Base-by-base conservation (phyloP, 2,113 vertebrate species). In the Calypte anna region DNA sequence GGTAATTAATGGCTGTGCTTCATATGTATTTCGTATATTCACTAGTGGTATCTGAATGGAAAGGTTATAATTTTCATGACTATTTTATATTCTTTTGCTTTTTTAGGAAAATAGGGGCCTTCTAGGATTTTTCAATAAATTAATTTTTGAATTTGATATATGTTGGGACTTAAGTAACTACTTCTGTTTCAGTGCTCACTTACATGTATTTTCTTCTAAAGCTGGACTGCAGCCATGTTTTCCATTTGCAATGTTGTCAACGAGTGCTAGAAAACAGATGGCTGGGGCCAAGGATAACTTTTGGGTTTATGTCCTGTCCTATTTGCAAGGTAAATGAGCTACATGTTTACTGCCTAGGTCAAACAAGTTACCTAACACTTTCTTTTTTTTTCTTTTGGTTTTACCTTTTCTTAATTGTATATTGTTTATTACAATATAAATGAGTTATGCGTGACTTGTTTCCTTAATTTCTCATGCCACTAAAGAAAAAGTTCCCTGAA, bases 211-310 rank as follows among this genome's bases (percentile, higher is more conserved):
- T 36, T 73, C 96, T 86, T 90, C 93, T 96, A 64, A 82, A 99
- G 99, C 96, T 99, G 98, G 99, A 99, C 97, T 99, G 99, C 97
- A 99, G 98, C 97, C 99, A 99, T 5, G 98, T 99, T 91, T 99
- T 99, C 98, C 99, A 99, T 93, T 98, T 99, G 92, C 99, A 99
- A 93, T 99, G 99, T 92, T 99, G 99, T 93, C 98, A 98, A 2
- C 98, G 99, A 74, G 99, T 99, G 61, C 98, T 99, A 77, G 99
- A 99, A 94, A 99, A 99, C 94, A 98, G 99, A 88, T 99, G 99
- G 99, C 98, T 99, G 44, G 99, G 99, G 44, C 99, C 99, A 63
- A 98, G 99, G 87, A 99, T 99, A 97, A 99, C 99, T 6, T 99
- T 99, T 53, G 99, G 99, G 23, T 99, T 99, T 97, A 99, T 99